Evolutionary conservation across 1,140 invertebrate species (phyloP), one percentile per base, ranked within the genome.

Genomic region (Brachionus koreanus): DNA sequence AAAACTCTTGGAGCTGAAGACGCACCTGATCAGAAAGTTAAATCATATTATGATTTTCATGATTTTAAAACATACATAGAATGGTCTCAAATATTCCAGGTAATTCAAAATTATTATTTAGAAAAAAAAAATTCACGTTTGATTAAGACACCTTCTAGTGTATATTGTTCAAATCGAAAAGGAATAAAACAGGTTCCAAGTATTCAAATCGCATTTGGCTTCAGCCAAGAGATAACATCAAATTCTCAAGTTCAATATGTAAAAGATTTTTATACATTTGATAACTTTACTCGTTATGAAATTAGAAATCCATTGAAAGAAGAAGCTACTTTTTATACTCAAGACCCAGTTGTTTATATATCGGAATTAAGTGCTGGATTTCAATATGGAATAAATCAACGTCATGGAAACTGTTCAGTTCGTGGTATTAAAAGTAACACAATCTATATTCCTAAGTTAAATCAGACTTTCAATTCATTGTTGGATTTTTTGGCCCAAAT

Each of bases 211-310:
- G 23, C 19, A 10, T 79, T 61, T 16, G 49, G 76, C 12, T 79
- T 61, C 25, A 79, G 76, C 7, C 76, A 79, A 65, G 76, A 79
- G n/a, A 79, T 79, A 79, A 35, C 61, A 57, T 33, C n/a, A 12
- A 63, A 42, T 43, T 7, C 35, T n/a, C 7, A 79, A 10, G 57
- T 79, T 79, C 76, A 79, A 79, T 79, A 79, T 35, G 25, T 65
- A 10, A 79, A 79, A 65, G 76, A 79, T 65, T 57, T 61, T 39
- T 42, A 61, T 25, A 65, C 23, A 39, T 39, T 65, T 19, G 25
- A 10, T 12, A 65, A 79, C 61, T 79, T 79, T 65, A 35, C 61
- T 33, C 46, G 76, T 2, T 79, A 61, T 16, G 76, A 79, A 65
- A 42, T 79, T 61, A 7, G 61, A 10, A 79, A 79, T 42, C 25